These are phyloP conservation scores for Cyanistes caeruleus DNA, from an alignment of 2,113 vertebrate species.

Conservation along the genomic window DNA sequence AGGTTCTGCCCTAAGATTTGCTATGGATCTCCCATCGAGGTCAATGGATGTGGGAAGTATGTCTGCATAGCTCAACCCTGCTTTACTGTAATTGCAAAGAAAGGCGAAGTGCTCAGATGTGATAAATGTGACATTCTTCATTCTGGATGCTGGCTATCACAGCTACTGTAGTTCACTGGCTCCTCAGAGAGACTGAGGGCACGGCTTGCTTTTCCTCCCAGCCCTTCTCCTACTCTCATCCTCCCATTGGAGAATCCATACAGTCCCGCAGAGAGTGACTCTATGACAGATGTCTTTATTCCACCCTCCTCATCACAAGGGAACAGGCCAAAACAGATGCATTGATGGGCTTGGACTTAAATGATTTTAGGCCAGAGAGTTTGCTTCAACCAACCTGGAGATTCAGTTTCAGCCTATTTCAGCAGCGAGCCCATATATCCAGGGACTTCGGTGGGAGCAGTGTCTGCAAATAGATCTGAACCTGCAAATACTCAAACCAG, in stretches of 20 bases:
- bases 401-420: neutral
- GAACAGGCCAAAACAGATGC: neutral
- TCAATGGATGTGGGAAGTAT: slow-evolving; percentile 19
- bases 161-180: neutral
- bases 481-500: neutral
- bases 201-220: neutral
- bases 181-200: neutral
- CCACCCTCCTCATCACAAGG: neutral
- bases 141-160: neutral
- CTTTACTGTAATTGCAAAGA: slow-evolving; percentile 21
- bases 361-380: neutral
- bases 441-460: neutral
- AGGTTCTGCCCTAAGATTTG: slow-evolving; percentile 31
- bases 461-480: neutral
- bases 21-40: slow-evolving; percentile 27
- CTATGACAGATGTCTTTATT: neutral
- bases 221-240: neutral
- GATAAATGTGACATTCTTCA: neutral
- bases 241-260: neutral
- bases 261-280: neutral
- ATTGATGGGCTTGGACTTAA: neutral
- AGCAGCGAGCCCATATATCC: fast-evolving
- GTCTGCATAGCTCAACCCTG: neutral
- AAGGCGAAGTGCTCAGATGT: neutral
- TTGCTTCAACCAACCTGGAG: neutral